Base-by-base conservation (phyloP, 2,113 vertebrate genomes). In the Camelus dromedarius region DNA sequence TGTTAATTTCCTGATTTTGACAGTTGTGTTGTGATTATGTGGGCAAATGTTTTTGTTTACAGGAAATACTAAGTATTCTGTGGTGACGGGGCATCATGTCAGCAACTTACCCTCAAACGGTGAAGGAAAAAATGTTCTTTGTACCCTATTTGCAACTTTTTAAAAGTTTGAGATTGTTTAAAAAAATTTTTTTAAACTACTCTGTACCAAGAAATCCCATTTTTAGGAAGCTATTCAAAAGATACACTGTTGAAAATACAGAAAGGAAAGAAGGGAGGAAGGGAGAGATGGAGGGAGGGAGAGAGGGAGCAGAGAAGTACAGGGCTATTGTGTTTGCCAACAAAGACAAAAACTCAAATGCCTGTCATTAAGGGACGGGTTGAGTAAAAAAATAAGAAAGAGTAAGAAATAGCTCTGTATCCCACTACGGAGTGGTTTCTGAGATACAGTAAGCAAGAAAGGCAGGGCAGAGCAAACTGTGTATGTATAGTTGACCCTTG, bases 211-310 rank as follows among this genome's bases (percentile, higher is more conserved):
- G 24, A 22, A 97, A 83, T 72, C 16, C 50, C 15, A 75, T 87
- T 96, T 97, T 94, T 52, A 85, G 54, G 66, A 94, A 80, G 46
- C 60, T 60, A 50, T 96, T 85, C 28, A 12, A 95, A 83, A 95
- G 60, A 69, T 30, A 91, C 46, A 69, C n/a, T 75, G n/a, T 66
- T 92, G 75, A 84, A 72, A 89, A 77, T 30, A 81, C 0, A 69
- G 38, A 87, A 52, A 10, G 60, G 50, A 81, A 28, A 24, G 10
- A 10, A 46, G 16, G 77, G 30, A 60, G 52, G 56, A 38, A 26
- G 22, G 66, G 19, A 32, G 20, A 32, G 9, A 64, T 60, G 67
- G 52, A 54, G 13, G 48, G 75, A 88, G 50, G 66, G 28, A 56
- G 19, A 16, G 19, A 26, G 7, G 50, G 11, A 80, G 67, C 75